Base-by-base conservation (phyloP, 2,113 vertebrate genomes). In the Tupaia tana region DNA sequence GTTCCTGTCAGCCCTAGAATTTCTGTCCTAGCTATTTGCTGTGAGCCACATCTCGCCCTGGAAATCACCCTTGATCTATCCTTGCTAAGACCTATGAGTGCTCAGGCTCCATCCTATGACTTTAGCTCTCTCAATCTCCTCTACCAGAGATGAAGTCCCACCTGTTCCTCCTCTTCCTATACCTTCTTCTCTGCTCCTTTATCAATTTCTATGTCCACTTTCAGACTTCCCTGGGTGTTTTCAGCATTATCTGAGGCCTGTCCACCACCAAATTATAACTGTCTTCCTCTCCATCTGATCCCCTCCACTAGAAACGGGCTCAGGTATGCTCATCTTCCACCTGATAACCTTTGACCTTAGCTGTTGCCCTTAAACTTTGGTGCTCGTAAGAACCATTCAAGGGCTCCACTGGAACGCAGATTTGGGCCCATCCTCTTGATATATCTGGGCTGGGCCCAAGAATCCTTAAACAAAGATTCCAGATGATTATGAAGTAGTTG, bases 61-160 rank as follows among this genome's bases (percentile, higher is more conserved):
- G 61, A 15, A 12, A 22, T 27, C 8, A 1, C 11, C 29, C 4
- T 1, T 52, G 19, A 14, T 9, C 54, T 7, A 2, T 71, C 43
- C 86, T 64, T 24, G 27, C 69, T 27, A 27, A 56, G 43, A 52
- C 43, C 43, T 43, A 43, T 43, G 43, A 43, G 6, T 43, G 43
- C 43, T 43, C 43, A 43, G 43, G 43, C 20, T 66, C 19, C 25
- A 74, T 20, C 9, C 4, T 78, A 16, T 0, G 1, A 8, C 19
- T 18, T 7, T 64, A 29, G 58, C 5, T 11, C 13, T 15, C 24
- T 20, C 16, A 11, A 66, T 54, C 31, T 24, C 2, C 12, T 63
- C n/a, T 20, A 1, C 20, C 10, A n/a, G 34, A 4, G 14, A 0
- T 25, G 25, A n/a, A 6, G 4, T 25, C 59, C 69, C 1, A 0